Conservation (phyloP, 2,113 vertebrate species). For the Taxidea taxus region DNA sequence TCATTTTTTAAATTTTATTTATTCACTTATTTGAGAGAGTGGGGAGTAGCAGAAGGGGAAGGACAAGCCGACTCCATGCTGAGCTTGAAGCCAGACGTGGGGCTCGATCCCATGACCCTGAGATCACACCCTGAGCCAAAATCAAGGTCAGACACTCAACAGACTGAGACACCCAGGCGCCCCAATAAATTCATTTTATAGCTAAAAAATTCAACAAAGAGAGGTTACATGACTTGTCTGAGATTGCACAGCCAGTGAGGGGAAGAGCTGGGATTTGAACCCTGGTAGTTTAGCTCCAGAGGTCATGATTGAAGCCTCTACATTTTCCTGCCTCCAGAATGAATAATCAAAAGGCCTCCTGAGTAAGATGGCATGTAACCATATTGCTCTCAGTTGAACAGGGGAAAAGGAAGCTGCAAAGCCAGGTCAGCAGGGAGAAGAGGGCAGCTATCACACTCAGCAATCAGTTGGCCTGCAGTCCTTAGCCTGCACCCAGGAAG, state of each 20-base stretch:
- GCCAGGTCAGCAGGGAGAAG: background rate
- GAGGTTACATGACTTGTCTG: background rate
- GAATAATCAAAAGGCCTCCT: background rate
- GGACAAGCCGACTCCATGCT: background rate
- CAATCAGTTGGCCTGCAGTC: background rate
- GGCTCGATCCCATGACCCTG: background rate
- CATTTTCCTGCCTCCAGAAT: background rate
- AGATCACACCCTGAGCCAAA: background rate
- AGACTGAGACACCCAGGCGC: background rate
- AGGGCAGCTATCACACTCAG: background rate
- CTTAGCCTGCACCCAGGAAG: background rate
- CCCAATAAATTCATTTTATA: background rate
- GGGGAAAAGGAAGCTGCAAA: background rate
- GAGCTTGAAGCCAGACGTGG: background rate
- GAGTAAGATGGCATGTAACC: background rate
- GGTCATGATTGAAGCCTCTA: background rate
- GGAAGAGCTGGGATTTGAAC: background rate
- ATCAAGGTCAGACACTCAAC: background rate
- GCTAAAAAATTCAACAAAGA: slow-evolving; percentile 33
- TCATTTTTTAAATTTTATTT: background rate
- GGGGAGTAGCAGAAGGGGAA: background rate
- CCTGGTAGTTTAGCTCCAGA: background rate
- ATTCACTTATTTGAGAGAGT: background rate
- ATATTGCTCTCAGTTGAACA: background rate
- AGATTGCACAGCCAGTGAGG: background rate